Base-by-base conservation (phyloP, 2,113 vertebrate genomes). In the Sinocyclocheilus anophthalmus region DNA sequence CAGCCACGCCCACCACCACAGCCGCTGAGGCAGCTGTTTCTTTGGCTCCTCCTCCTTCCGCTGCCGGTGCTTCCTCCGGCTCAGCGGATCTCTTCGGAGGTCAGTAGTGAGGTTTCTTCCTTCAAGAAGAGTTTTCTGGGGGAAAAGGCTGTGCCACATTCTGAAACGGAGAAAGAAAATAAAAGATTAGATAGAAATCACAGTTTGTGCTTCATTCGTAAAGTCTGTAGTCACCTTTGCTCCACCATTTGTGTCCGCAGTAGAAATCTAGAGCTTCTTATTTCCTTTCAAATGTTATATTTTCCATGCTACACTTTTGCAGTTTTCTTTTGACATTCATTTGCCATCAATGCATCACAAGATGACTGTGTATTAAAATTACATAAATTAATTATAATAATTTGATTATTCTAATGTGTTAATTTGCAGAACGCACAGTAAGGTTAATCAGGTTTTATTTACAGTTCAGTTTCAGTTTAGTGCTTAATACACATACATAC, bases 71-170 rank as follows among this genome's bases (percentile, higher is more conserved):
- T 81, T 92, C 95, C 92, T 89, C 96, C 89, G 95, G 91, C 55
- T 88, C 93, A 89, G 59, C 96, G 95, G 97, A 99, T 96, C 97
- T 99, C 92, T 97, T 99, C 91, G 98, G 98, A 99, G 98, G 98
- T 99, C 96, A 97, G 98, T 99, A 90, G 87, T 88, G 89, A 92
- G 90, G 88, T 91, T 83, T 72, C 65, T 83, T 70, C 90, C 91
- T 85, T 89, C 1, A 84, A 88, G 89, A 92, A 93, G 92, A 92
- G 92, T 76, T 53, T 90, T 93, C 92, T 90, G 90, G 85, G 90
- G 90, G 93, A 83, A 92, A 72, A 90, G 76, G 78, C 80, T 92
- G 87, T 89, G 88, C 82, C 87, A 91, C 87, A 81, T 86, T 88
- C 90, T 81, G 76, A 91, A 79, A 73, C 82, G 84, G 88, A 90